Percentiles rank a stretch among this genome's conserved stretches.
Evolutionary conservation across 2,888 invertebrate species (phyloP).

Genomic region (Campoplex capitator): DNA sequence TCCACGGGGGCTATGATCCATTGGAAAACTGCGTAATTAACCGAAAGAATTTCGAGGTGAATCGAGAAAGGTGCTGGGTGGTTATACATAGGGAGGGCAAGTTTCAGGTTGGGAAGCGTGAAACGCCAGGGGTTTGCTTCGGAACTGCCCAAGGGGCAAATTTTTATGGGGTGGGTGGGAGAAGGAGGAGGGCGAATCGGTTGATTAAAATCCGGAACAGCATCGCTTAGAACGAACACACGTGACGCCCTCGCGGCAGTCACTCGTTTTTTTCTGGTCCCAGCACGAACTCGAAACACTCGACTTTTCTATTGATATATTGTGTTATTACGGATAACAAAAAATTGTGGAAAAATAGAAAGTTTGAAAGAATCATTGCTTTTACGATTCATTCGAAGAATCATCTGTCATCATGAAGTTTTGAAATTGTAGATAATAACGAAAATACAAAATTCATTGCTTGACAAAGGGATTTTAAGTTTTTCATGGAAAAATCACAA

Average conservation of each 20-base stretch:
- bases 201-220: constrained; percentile 68
- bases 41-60: constrained; percentile 80
- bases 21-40: constrained; percentile 84
- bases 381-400: not conserved
- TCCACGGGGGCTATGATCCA: constrained; percentile 79
- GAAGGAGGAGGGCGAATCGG: constrained; percentile 46
- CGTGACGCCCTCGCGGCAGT: constrained; percentile 37
- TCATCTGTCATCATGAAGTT: not conserved
- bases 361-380: not conserved
- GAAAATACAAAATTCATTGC: not conserved
- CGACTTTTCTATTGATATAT: constrained; percentile 16
- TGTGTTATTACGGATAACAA: not conserved
- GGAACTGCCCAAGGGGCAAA: constrained; percentile 53
- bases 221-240: constrained; percentile 65
- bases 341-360: not conserved
- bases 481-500: not conserved
- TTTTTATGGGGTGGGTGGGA: constrained; percentile 44
- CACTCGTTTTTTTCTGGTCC: constrained; percentile 42
- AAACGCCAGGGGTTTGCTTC: constrained; percentile 73
- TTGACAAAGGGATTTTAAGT: not conserved
- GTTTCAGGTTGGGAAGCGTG: constrained; percentile 68
- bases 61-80: constrained; percentile 69
- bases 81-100: constrained; percentile 58
- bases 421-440: not conserved
- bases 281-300: not conserved